A percentile compares a stretch with the other conserved stretches of the same genome.
Conservation (phyloP, 2,113 vertebrate genomes). For the Silurus glanis region DNA sequence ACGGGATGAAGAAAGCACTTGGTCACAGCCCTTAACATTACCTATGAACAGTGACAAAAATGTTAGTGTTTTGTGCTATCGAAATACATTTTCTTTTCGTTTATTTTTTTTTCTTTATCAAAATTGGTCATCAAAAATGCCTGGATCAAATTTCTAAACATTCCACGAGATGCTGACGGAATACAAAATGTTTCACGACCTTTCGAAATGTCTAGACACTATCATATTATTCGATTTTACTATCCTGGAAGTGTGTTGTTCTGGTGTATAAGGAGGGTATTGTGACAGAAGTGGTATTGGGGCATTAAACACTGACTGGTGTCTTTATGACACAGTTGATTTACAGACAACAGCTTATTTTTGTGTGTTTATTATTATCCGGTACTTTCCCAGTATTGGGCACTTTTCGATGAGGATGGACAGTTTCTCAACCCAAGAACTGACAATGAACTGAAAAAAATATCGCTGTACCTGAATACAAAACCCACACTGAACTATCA, state of each 20-base stretch:
- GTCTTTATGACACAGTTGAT: background rate
- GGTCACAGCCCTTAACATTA: conserved; percentile 64
- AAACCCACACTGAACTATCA: background rate
- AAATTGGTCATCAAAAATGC: background rate
- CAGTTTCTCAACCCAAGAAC: background rate
- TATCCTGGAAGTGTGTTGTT: background rate
- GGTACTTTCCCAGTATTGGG: background rate
- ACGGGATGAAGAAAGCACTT: conserved; percentile 59
- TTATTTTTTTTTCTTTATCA: background rate
- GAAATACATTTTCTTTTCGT: too few species aligned
- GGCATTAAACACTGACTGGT: background rate
- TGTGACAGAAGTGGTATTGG: background rate
- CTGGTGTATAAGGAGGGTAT: background rate
- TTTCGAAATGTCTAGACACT: background rate
- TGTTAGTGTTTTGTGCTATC: background rate
- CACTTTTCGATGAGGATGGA: background rate
- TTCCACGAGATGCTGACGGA: background rate
- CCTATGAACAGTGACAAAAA: conserved; percentile 52
- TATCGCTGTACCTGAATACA: background rate
- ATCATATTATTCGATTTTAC: background rate
- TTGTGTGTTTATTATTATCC: background rate
- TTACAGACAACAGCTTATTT: background rate
- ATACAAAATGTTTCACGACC: background rate
- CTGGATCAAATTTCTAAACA: background rate
- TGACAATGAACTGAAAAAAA: background rate